These are phyloP conservation scores for Sylvilagus bachmani DNA, from an alignment of 2,113 vertebrate genomes.

Conservation along the genomic window DNA sequence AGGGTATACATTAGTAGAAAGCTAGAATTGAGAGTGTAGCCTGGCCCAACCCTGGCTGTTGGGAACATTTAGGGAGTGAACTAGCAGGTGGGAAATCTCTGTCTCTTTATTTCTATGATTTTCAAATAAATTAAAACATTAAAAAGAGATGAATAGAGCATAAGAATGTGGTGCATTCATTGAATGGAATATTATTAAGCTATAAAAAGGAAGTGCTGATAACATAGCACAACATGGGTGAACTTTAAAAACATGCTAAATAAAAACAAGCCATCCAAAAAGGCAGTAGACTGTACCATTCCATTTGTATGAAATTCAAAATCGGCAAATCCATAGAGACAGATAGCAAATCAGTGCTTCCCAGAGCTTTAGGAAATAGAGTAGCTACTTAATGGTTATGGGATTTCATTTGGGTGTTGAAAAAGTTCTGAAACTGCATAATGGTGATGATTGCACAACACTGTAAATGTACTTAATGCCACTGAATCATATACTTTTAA, in stretches of 20 bases:
- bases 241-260: constrained; percentile 24
- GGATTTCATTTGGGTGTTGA: neutral
- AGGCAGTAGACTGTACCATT: neutral
- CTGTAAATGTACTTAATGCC: neutral
- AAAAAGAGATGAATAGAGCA: neutral
- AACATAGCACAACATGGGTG: neutral
- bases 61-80: too few relatives aligned
- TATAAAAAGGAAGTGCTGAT: neutral
- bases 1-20: too few relatives aligned
- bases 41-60: too few relatives aligned
- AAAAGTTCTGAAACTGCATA: neutral
- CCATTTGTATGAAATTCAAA: neutral
- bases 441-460: neutral
- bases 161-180: neutral
- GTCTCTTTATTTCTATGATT: too few relatives aligned
- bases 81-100: too few relatives aligned
- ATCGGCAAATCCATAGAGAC: neutral
- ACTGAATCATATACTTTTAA: neutral
- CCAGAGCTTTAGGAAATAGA: neutral
- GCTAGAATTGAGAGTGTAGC: too few relatives aligned
- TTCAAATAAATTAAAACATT: too few relatives aligned
- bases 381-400: neutral
- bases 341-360: neutral
- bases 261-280: constrained; percentile 7
- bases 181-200: neutral